Evolutionary conservation across 2,797 vertebrate genomes (phyloP).

Genomic region (Alosa sapidissima): DNA sequence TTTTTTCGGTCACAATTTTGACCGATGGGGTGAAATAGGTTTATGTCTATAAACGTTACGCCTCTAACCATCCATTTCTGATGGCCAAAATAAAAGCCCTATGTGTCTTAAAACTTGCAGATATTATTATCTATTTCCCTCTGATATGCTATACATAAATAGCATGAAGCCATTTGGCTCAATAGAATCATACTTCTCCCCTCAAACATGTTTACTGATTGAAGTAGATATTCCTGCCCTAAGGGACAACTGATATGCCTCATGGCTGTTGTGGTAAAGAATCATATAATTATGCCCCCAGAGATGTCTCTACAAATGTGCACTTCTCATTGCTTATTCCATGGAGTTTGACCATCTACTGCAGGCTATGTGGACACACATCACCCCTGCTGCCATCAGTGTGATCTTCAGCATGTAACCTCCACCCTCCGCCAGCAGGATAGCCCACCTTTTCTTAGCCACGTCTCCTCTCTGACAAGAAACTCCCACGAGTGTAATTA

Average conservation of each 20-base stretch:
- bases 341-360: background rate
- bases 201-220: too few relatives aligned
- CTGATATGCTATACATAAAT: background rate
- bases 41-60: too few relatives aligned
- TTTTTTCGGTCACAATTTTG: too few relatives aligned
- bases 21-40: too few relatives aligned
- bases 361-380: background rate
- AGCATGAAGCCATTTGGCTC: too few relatives aligned
- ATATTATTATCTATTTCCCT: background rate
- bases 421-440: background rate
- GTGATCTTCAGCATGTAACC: background rate
- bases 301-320: background rate
- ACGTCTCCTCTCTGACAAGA: background rate
- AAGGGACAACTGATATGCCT: background rate
- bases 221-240: too few relatives aligned
- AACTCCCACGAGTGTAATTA: conserved; percentile 16
- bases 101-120: background rate
- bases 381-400: background rate
- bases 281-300: background rate
- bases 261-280: background rate
- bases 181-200: too few relatives aligned
- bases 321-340: background rate
- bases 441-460: background rate
- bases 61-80: too few relatives aligned
- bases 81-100: background rate